Evolutionary conservation across 2,888 invertebrate species (phyloP).

Genomic region (Petrophora chlorosata): DNA sequence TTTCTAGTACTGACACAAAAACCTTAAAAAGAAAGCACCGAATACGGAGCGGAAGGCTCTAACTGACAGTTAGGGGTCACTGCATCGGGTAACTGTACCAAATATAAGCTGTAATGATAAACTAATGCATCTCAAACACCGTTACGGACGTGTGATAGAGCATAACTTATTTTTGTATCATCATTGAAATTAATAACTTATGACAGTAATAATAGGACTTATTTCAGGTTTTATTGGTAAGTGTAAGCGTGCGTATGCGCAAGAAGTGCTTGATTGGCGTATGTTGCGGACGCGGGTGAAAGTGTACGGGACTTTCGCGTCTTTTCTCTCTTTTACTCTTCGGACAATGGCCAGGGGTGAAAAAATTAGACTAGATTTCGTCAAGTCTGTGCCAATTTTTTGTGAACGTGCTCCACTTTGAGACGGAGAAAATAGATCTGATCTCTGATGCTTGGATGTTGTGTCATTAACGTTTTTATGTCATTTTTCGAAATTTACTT

Average conservation of each 20-base stretch:
- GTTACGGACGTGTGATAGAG: slow-evolving; percentile 15
- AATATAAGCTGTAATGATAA: slow-evolving; percentile 30
- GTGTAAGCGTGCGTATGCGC: slow-evolving; percentile 22
- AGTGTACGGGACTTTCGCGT: slow-evolving; percentile 57
- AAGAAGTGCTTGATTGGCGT: slow-evolving; percentile 42
- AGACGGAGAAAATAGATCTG: neutral
- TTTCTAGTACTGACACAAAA: slow-evolving; percentile 14
- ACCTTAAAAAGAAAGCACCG: slow-evolving; percentile 18
- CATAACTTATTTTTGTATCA: neutral
- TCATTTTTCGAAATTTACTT: neutral
- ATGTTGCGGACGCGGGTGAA: slow-evolving; percentile 45
- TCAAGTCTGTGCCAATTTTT: slow-evolving; percentile 37
- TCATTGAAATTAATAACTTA: neutral
- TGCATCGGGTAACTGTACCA: slow-evolving; percentile 34
- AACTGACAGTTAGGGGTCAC: slow-evolving; percentile 33
- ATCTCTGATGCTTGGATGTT: slow-evolving; percentile 7
- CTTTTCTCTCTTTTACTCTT: slow-evolving; percentile 31
- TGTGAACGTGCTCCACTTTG: slow-evolving; percentile 12
- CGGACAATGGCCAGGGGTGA: slow-evolving; percentile 37
- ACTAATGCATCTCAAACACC: slow-evolving; percentile 35
- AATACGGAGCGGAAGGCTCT: slow-evolving; percentile 23
- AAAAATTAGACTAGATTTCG: slow-evolving; percentile 27
- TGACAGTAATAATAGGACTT: neutral
- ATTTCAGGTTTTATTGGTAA: neutral
- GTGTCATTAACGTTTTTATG: slow-evolving; percentile 2